Evolutionary conservation across 64 coral and sea anemone genomes (phyloP), one percentile per base, ranked within the genome.

Genomic region (Montipora sp.): DNA sequence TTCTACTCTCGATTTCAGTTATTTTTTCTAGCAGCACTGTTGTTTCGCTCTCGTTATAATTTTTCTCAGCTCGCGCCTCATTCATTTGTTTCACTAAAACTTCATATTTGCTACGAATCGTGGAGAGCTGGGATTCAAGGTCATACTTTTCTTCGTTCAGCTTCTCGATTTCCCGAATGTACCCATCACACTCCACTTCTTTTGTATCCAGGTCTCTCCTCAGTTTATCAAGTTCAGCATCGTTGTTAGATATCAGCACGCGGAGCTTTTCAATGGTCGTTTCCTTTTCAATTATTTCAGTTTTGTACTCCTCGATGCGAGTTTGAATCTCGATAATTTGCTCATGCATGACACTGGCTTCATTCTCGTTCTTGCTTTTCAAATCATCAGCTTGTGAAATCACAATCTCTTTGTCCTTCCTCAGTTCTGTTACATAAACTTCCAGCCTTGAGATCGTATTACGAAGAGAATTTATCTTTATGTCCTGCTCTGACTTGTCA

Each of bases 201-300:
- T 92, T 98, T n/a, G 87, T 98, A 16, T 98, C 93, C 53, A 98
- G 93, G 45, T 98, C 96, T 19, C 96, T 83, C 89, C 93, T 90
- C 74, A 98, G 66, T 44, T 89, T 95, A 71, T 98, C 96, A 8
- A 98, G 53, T 73, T 98, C 96, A 12, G 77, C 86, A 71, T 98
- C 96, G 48, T 98, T 98, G 59, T 98, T 98, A 13, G 96, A 74
- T 50, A 98, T 88, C 59, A 90, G 51, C 55, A 98, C 53, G 48
- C 90, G 90, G 69, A 98, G 68, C 51, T 87, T 95, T 49, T 98
- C 96, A 46, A 98, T 98, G 70, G 93, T 77, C 2, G 96, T 98
- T 68, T 98, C 96, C 23, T 98, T 98, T 47, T 98, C 96, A 20
- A 98, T 98, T 16, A 98, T 70, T 47, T 98, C 96, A 9, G 93